A percentile compares a stretch with the other conserved stretches of the same genome.
phyloP scores from a whole-genome alignment of 1,140 invertebrate species.

The Drosophila ohnishii region DNA sequence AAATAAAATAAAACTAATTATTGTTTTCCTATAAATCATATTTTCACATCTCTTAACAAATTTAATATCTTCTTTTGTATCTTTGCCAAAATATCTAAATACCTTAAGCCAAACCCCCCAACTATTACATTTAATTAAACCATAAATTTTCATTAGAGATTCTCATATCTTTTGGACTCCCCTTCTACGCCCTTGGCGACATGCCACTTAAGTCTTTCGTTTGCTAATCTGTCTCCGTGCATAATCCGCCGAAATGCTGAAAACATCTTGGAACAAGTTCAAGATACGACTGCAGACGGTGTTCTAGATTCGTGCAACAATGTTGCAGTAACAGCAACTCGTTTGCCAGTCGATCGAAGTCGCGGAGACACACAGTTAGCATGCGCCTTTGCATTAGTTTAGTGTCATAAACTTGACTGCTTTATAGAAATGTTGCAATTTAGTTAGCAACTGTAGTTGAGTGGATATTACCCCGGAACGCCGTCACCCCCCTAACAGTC shows the following conservation, averaged over 20 bases:
- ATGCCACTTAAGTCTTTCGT: constrained; percentile 20
- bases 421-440: constrained; percentile 72
- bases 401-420: constrained; percentile 66
- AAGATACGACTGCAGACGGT: constrained; percentile 49
- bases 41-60: background rate
- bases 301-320: constrained; percentile 72
- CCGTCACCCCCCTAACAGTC: background rate
- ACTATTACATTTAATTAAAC: background rate
- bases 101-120: too few species aligned
- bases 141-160: constrained; percentile 24
- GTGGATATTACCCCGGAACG: constrained; percentile 1
- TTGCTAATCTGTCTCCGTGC: constrained; percentile 28
- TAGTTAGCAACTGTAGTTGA: constrained; percentile 43
- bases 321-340: constrained; percentile 59
- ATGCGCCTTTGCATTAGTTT: constrained; percentile 65
- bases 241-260: constrained; percentile 30
- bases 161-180: background rate
- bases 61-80: background rate
- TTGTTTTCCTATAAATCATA: background rate
- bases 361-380: constrained; percentile 52
- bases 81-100: background rate
- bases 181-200: constrained; percentile 9
- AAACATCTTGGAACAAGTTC: constrained; percentile 50
- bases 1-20: background rate
- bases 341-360: constrained; percentile 36